Base-by-base conservation (phyloP, 2,888 invertebrate genomes). In the Bellardia bayeri region DNA sequence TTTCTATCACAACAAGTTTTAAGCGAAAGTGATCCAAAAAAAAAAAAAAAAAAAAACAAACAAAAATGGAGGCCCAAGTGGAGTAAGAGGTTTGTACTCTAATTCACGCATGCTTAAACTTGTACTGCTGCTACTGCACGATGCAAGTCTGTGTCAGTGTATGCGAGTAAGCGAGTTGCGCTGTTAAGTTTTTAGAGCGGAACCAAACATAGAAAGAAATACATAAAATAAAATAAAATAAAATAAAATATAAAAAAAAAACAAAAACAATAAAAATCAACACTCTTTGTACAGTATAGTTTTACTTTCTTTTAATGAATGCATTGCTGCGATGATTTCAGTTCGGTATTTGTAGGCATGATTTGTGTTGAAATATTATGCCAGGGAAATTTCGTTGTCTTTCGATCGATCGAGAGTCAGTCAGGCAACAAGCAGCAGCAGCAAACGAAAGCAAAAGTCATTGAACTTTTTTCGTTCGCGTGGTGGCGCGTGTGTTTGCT, bases 281-380 rank as follows among this genome's bases (percentile, higher is more conserved):
- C 45, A 45, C 45, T 45, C 9, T 45, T 45, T 45, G 2, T 45
- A 13, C 13, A 56, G 42, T 64, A n/a, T 23, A 80, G 45, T 63
- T 85, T 85, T 85, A 85, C 85, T 85, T 85, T 85, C 85, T 85
- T 85, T 85, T 85, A 85, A 85, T 80, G 74, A 85, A 80, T 85
- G 85, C 85, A 85, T 74, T 84, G 58, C 51, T 74, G 58, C 72
- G 45, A 74, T 85, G 51, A 68, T 14, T 83, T 37, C 33, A 30
- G 16, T 30, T 49, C 7, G 14, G 13, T 56, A 37, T 45, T 37
- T 61, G 42, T 75, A 63, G 78, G 30, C 84, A 81, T 87, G 87
- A 82, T 79, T 85, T 85, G 72, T 84, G 82, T 87, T 79, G 82
- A 85, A 85, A 87, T 87, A 75, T 69, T 78, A 68, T 84, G 78